A percentile compares a stretch with the other conserved stretches of the same genome.
These are phyloP conservation scores for Pelobates cultripes DNA, from an alignment of 2,797 vertebrate genomes.

Conservation along the genomic window DNA sequence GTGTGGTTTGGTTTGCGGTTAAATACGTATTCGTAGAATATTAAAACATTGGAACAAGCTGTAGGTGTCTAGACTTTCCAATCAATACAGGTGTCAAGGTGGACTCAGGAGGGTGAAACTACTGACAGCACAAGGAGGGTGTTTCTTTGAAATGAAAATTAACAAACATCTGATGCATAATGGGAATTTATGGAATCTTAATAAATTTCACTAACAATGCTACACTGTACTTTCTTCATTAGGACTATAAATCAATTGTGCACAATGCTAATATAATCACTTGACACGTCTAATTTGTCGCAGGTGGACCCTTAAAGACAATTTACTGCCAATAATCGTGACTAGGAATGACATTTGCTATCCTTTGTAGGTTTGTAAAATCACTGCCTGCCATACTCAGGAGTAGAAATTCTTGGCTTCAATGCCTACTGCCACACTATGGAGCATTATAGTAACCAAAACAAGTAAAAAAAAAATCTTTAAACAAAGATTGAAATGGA, in stretches of 20 bases:
- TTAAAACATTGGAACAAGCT: background rate
- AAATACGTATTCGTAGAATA: too few species aligned
- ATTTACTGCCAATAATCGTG: slow-evolving; percentile 34
- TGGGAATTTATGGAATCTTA: slow-evolving; percentile 13
- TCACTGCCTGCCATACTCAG: background rate
- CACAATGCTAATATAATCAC: slow-evolving; percentile 35
- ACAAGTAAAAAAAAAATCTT: background rate
- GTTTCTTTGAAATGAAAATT: slow-evolving; percentile 35
- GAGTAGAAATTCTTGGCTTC: slow-evolving; percentile 11
- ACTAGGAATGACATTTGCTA: slow-evolving; percentile 27
- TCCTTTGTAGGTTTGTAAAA: slow-evolving; percentile 20
- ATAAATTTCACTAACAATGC: slow-evolving; percentile 6
- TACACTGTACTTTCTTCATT: slow-evolving; percentile 39
- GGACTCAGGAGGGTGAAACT: background rate
- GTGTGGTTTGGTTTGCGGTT: too few species aligned
- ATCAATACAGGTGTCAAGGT: background rate
- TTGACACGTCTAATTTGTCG: slow-evolving; percentile 32
- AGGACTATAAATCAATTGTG: slow-evolving; percentile 35
- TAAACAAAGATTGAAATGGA: background rate
- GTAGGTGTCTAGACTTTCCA: background rate
- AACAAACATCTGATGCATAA: slow-evolving; percentile 26
- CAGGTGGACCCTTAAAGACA: slow-evolving; percentile 22
- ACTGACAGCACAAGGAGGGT: background rate
- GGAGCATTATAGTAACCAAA: too few species aligned
- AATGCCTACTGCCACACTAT: slow-evolving; percentile 1